Evolutionary conservation across 1,140 invertebrate species (phyloP).

Genomic region (Saxidomus purpurata): DNA sequence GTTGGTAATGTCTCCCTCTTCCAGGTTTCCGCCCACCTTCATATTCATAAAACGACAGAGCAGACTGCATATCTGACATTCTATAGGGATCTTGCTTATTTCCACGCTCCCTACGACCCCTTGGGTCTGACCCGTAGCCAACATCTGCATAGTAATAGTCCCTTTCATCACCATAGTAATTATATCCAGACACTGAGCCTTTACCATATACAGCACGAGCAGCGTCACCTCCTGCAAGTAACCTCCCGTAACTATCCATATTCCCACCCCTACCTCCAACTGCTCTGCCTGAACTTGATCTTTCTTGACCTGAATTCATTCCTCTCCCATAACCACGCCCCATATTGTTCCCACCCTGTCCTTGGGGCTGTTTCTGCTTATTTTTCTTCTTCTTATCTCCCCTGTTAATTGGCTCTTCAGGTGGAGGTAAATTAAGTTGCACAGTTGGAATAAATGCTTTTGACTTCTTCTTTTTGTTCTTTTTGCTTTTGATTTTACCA

Average conservation of each 20-base stretch:
- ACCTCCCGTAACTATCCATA: not conserved
- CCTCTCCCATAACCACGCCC: not conserved
- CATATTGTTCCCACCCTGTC: not conserved
- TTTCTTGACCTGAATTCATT: not conserved
- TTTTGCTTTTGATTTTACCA: conserved; percentile 47
- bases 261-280: not conserved
- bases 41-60: conserved; percentile 39
- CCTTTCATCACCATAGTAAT: conserved; percentile 49
- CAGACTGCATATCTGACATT: conserved; percentile 36
- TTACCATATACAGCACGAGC: conserved; percentile 11
- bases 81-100: conserved; percentile 5
- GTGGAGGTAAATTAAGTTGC: conserved; percentile 53
- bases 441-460: conserved; percentile 56
- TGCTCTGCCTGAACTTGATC: not conserved
- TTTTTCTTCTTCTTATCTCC: conserved; percentile 38
- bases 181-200: conserved; percentile 3
- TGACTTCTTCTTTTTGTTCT: conserved; percentile 46
- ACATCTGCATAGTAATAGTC: conserved; percentile 39
- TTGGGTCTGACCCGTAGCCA: not conserved
- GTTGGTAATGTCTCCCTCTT: not conserved
- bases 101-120: not conserved
- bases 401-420: conserved; percentile 2
- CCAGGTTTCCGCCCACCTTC: not conserved
- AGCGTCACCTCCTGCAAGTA: not conserved
- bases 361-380: not conserved